These are phyloP conservation scores for Zaprionus ghesquierei DNA, from an alignment of 1,140 invertebrate species.

Conservation along the genomic window DNA sequence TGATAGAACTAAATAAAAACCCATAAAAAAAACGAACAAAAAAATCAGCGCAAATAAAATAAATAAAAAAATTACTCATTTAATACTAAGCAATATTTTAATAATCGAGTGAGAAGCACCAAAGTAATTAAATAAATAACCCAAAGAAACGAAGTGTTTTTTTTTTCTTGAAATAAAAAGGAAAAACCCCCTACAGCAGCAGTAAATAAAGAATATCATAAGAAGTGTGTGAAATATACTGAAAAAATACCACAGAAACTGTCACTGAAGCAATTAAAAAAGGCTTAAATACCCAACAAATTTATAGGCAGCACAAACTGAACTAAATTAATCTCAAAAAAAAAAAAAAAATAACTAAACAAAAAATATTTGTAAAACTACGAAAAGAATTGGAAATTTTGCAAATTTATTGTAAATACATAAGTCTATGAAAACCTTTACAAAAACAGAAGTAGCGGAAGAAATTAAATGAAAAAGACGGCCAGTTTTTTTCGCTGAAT, in stretches of 20 bases:
- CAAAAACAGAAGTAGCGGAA: slow-evolving; percentile 18
- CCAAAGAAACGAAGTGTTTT: slow-evolving; percentile 15
- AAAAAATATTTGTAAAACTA: slow-evolving; percentile 13
- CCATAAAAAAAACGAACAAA: background rate
- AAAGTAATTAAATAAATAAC: slow-evolving; percentile 19
- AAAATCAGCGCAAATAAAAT: slow-evolving; percentile 18
- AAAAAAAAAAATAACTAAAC: slow-evolving; percentile 20
- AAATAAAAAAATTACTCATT: slow-evolving; percentile 15
- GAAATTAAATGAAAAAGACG: slow-evolving; percentile 10
- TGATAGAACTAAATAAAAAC: slow-evolving; percentile 46
- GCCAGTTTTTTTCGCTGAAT: slow-evolving; percentile 37
- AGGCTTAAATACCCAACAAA: slow-evolving; percentile 42
- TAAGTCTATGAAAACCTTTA: slow-evolving; percentile 23
- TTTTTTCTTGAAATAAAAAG: slow-evolving; percentile 23
- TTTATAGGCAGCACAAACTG: slow-evolving; percentile 18
- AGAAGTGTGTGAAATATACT: slow-evolving; percentile 18
- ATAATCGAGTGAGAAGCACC: slow-evolving; percentile 63
- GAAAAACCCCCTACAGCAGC: slow-evolving; percentile 19
- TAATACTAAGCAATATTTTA: slow-evolving; percentile 72
- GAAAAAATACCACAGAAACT: slow-evolving; percentile 4
- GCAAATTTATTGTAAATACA: slow-evolving; percentile 50
- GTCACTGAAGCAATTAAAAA: slow-evolving; percentile 61
- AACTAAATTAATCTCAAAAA: slow-evolving; percentile 13
- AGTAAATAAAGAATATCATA: background rate
- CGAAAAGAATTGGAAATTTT: slow-evolving; percentile 16